Evolutionary conservation across 2,113 vertebrate genomes (phyloP).

Genomic region (Leucopsar rothschildi): DNA sequence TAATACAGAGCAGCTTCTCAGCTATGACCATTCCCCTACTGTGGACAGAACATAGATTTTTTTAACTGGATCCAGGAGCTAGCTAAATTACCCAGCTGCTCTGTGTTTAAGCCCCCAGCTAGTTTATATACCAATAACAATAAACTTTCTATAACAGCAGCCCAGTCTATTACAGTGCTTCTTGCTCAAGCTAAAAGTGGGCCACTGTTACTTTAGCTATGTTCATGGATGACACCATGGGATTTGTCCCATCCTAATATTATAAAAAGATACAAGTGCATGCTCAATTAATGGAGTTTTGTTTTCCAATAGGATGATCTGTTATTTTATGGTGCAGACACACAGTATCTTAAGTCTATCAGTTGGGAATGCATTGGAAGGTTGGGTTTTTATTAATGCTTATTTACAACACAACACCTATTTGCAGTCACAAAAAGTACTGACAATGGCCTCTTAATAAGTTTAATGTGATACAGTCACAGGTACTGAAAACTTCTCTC

Average conservation of each 20-base stretch:
- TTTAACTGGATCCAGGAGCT: slow-evolving; percentile 78
- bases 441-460: not conserved
- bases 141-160: slow-evolving; percentile 71
- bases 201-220: slow-evolving; percentile 18
- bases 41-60: slow-evolving; percentile 69
- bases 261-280: not conserved
- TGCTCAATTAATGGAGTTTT: not conserved
- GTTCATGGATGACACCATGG: not conserved
- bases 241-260: not conserved
- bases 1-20: slow-evolving; percentile 11
- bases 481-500: not conserved
- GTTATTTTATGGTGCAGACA: not conserved
- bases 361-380: not conserved
- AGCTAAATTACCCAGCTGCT: slow-evolving; percentile 77
- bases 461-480: not conserved
- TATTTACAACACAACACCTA: not conserved
- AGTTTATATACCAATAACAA: slow-evolving; percentile 76
- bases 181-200: slow-evolving; percentile 46
- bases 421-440: not conserved
- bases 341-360: not conserved
- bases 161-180: slow-evolving; percentile 39
- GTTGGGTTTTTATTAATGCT: not conserved
- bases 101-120: slow-evolving; percentile 70
- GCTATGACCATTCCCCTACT: slow-evolving; percentile 64
- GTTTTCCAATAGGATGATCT: not conserved